Percentiles rank a stretch among this genome's conserved stretches.
Evolutionary conservation across 2,888 invertebrate species (phyloP).

Genomic region (Eilema caniola): DNA sequence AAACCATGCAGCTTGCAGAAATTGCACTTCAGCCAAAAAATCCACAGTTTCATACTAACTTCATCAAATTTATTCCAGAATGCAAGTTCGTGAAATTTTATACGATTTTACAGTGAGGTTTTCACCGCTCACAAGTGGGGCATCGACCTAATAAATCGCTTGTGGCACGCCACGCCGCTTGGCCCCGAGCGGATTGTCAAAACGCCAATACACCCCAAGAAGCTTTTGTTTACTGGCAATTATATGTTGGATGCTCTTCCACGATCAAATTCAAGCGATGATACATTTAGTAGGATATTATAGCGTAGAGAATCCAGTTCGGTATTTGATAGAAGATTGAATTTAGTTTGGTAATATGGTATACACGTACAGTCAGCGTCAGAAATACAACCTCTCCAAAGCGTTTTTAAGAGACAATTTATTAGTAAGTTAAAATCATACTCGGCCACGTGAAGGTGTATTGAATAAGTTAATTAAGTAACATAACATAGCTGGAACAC

Average conservation of each 20-base stretch:
- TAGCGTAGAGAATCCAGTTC: neutral
- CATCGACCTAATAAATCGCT: constrained; percentile 60
- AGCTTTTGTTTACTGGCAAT: constrained; percentile 43
- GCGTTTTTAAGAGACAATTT: too few species aligned
- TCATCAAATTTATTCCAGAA: constrained; percentile 26
- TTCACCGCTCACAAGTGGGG: constrained; percentile 43
- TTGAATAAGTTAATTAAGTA: too few species aligned
- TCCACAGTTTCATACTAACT: constrained; percentile 13
- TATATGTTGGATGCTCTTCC: constrained; percentile 33
- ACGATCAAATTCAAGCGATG: constrained; percentile 34
- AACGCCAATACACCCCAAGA: constrained; percentile 54
- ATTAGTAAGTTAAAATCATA: too few species aligned
- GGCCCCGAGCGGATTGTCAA: constrained; percentile 61
- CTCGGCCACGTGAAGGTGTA: too few species aligned
- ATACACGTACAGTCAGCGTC: too few species aligned
- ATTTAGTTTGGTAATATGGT: neutral
- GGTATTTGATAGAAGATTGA: neutral
- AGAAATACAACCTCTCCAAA: too few species aligned
- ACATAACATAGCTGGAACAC: too few species aligned
- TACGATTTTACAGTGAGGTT: constrained; percentile 34
- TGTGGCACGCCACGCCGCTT: constrained; percentile 33
- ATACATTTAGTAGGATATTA: constrained; percentile 27
- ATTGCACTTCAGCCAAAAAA: constrained; percentile 1
- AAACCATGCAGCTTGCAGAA: neutral
- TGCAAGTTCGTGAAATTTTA: constrained; percentile 35